Base-by-base conservation (phyloP, 2,888 invertebrate species). In the Drosophila helvetica region DNA sequence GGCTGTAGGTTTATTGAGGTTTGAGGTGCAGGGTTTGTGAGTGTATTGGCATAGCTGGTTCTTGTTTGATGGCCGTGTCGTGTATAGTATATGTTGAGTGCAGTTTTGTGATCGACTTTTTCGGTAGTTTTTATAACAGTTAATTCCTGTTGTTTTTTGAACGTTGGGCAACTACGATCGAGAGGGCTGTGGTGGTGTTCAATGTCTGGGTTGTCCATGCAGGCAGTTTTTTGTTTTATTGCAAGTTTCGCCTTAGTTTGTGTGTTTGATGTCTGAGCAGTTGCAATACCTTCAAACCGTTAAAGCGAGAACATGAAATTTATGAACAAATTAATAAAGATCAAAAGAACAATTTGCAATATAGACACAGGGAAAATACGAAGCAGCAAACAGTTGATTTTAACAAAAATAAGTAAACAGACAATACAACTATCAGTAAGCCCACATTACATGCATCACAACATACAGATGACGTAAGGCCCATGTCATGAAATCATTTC, bases 61-160 rank as follows among this genome's bases (percentile, higher is more conserved):
- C 47, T 47, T 1, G 53, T 9, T 15, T 68, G 30, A 46, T 63
- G 52, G 15, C 38, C 56, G 38, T 56, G 30, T 1, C 55, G 18
- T 19, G 19, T 55, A 46, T 46, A 33, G 50, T 51, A 55, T 10
- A 55, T 48, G 7, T 4, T 15, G 1, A 65, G 19, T 43, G 58
- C 57, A 1, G 67, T 59, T 62, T 66, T 62, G 51, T 61, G 64
- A 43, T 67, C 52, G 1, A 56, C 59, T 46, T 59, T 69, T 46
- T 64, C 46, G 2, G 62, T 58, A 7, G 27, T 58, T 62, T 67
- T 62, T 12, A 71, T 67, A 9, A 59, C 56, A 42, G n/a, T 62
- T n/a, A n/a, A n/a, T n/a, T n/a, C n/a, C n/a, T n/a, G n/a, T n/a
- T n/a, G n/a, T n/a, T n/a, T n/a, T n/a, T n/a, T n/a, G n/a, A n/a